These are phyloP conservation scores for Ophioninae sp. DNA, from an alignment of 2,888 invertebrate genomes.

Conservation along the genomic window DNA sequence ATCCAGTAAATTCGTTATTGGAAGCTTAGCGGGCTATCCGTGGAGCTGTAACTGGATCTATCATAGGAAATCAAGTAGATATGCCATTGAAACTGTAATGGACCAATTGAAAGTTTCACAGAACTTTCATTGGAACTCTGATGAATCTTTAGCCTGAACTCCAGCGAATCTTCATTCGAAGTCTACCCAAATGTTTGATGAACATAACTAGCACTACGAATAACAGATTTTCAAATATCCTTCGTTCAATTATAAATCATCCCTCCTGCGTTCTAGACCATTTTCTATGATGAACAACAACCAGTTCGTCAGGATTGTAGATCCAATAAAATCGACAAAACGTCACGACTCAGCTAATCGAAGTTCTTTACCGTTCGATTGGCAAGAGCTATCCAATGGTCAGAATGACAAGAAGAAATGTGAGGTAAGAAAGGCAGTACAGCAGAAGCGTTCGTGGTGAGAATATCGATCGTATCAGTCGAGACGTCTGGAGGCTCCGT, in stretches of 20 bases:
- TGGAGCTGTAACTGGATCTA: no score
- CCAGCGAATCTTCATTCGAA: no score
- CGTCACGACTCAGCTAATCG: not conserved
- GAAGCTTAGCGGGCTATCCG: no score
- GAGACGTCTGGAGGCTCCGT: not conserved
- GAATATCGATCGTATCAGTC: constrained; percentile 33
- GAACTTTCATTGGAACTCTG: no score
- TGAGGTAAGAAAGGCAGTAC: not conserved
- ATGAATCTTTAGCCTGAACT: no score
- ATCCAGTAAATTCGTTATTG: no score
- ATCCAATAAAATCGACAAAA: not conserved
- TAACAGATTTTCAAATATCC: not conserved
- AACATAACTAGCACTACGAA: not conserved
- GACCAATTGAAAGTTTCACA: no score
- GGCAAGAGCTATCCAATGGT: not conserved
- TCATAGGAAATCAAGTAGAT: not conserved
- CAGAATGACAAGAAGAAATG: not conserved
- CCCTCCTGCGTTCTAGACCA: not conserved
- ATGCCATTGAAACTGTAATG: not conserved
- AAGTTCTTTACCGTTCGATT: not conserved
- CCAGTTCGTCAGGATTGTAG: no score
- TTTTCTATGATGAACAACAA: not conserved
- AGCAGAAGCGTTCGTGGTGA: not conserved
- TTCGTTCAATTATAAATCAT: not conserved
- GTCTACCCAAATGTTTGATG: no score